Conservation (phyloP, 2,113 vertebrate genomes). For the Ptyas mucosa region DNA sequence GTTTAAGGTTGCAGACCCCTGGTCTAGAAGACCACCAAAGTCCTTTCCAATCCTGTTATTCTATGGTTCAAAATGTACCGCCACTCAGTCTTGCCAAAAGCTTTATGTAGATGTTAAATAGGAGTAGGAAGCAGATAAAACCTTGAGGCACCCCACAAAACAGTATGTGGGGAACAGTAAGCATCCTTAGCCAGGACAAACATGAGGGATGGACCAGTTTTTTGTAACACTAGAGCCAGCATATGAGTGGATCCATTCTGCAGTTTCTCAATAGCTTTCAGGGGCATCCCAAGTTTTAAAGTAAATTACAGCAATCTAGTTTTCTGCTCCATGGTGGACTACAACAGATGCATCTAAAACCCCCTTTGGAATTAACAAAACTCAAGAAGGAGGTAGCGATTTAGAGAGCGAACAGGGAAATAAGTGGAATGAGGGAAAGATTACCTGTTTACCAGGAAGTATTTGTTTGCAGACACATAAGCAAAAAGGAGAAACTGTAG, state of each 20-base stretch:
- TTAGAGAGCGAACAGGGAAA: neutral
- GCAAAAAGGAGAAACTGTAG: neutral
- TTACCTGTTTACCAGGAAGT: neutral
- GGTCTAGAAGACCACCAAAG: too few relatives aligned
- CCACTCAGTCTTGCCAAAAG: neutral
- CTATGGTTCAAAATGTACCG: neutral
- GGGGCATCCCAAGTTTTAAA: too few relatives aligned
- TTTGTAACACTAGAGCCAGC: neutral
- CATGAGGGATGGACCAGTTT: neutral
- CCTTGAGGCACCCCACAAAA: neutral
- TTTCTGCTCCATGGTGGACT: neutral
- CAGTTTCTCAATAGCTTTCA: too few relatives aligned
- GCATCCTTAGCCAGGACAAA: neutral
- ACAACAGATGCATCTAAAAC: neutral
- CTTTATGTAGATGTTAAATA: neutral
- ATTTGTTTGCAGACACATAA: neutral
- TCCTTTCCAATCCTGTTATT: too few relatives aligned
- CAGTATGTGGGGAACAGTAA: neutral
- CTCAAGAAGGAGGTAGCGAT: too few relatives aligned
- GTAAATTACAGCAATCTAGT: neutral
- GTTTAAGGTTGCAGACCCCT: too few relatives aligned
- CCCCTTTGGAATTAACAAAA: neutral
- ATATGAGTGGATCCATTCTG: too few relatives aligned
- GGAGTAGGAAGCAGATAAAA: neutral
- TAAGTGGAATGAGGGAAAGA: neutral